Conservation (phyloP, 2,888 invertebrate species). For the Oscheius sp. region DNA sequence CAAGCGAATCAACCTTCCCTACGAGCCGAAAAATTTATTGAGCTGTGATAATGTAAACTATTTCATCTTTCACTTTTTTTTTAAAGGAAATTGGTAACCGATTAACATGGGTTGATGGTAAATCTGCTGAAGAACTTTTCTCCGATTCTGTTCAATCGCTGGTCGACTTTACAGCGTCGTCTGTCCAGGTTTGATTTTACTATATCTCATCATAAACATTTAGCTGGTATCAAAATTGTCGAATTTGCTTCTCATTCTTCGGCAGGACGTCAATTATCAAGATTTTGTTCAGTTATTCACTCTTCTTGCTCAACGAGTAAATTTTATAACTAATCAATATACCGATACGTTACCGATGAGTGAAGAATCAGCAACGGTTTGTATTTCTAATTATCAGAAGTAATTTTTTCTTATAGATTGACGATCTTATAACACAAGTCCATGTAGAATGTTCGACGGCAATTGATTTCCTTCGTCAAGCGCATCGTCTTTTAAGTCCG, state of each 20-base stretch:
- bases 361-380: conserved; percentile 3
- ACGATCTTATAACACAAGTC: conserved; percentile 20
- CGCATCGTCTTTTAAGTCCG: conserved; percentile 25
- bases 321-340: conserved; percentile 13
- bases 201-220: background rate
- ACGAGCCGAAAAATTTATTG: conserved; percentile 14
- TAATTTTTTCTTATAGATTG: conserved; percentile 11
- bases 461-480: conserved; percentile 25
- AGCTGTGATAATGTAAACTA: background rate
- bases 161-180: conserved; percentile 52
- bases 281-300: conserved; percentile 17
- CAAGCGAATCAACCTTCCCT: conserved; percentile 15
- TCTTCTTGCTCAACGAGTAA: conserved; percentile 3
- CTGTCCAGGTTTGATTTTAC: conserved; percentile 47
- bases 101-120: conserved; percentile 30
- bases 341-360: conserved; percentile 1
- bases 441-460: conserved; percentile 20
- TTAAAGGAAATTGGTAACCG: conserved; percentile 17
- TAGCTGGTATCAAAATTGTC: conserved; percentile 26
- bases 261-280: conserved; percentile 4
- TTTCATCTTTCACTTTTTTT: background rate
- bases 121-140: conserved; percentile 46
- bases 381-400: background rate
- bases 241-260: conserved; percentile 19
- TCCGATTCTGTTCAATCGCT: conserved; percentile 46